These are phyloP conservation scores for Nycticorax nycticorax DNA, from an alignment of 2,113 vertebrate genomes.

Conservation along the genomic window DNA sequence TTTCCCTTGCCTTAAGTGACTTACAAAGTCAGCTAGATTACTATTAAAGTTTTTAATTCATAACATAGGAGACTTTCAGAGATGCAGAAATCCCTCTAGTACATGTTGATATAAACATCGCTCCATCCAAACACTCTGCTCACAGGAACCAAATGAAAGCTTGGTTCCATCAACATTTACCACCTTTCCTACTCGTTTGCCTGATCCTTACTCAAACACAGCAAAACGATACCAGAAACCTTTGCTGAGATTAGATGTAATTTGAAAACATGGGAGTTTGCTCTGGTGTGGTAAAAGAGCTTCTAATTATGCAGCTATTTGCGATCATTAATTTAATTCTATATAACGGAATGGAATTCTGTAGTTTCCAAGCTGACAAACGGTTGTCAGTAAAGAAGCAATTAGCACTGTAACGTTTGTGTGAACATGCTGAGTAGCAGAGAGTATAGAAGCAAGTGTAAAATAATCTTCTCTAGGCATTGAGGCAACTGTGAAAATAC, in stretches of 20 bases:
- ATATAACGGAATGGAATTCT: not conserved
- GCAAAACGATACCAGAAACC: not conserved
- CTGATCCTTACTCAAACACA: not conserved
- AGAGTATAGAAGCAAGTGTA: conserved; percentile 19
- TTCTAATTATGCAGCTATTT: conserved; percentile 48
- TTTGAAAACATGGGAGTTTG: not conserved
- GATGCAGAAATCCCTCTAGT: not conserved
- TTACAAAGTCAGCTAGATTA: not conserved
- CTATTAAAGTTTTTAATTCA: not conserved
- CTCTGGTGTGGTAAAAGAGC: not conserved
- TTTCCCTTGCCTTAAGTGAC: not conserved
- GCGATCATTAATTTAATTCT: conserved; percentile 42
- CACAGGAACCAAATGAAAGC: not conserved
- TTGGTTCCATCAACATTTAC: not conserved
- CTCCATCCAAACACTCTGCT: not conserved
- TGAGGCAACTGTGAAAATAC: conserved; percentile 39
- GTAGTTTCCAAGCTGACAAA: conserved; percentile 59
- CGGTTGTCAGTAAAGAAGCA: conserved; percentile 17
- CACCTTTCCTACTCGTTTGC: not conserved
- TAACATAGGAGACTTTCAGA: not conserved
- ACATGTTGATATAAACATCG: not conserved
- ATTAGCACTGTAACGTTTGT: not conserved
- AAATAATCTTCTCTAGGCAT: conserved; percentile 7
- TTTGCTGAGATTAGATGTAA: not conserved
- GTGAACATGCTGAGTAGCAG: not conserved